Percentiles rank a stretch among this genome's conserved stretches.
Conservation (phyloP, 2,113 vertebrate genomes). For the Gobius niger region DNA sequence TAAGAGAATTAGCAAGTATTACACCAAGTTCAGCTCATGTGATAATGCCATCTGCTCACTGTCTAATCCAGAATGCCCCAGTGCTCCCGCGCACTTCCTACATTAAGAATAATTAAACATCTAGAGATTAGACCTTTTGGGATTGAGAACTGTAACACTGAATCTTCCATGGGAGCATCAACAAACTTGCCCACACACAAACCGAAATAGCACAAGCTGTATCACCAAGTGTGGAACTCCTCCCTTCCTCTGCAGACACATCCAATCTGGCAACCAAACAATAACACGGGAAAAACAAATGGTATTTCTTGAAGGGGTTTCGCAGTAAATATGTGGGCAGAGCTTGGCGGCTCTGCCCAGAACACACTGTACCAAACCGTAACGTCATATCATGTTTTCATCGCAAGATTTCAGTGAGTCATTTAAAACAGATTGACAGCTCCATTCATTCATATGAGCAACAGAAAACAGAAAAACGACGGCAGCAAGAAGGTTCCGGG, state of each 20-base stretch:
- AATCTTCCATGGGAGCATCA: conserved; percentile 54
- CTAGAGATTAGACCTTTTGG: conserved; percentile 29
- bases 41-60: conserved; percentile 11
- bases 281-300: not conserved
- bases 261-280: conserved; percentile 44
- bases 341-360: conserved; percentile 9
- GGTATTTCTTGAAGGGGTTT: conserved; percentile 29
- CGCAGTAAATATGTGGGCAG: conserved; percentile 23
- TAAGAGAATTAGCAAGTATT: not conserved
- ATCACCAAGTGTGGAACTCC: conserved; percentile 59
- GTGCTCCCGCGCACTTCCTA: conserved; percentile 31
- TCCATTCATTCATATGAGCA: too few species aligned
- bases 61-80: not conserved
- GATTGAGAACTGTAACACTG: conserved; percentile 31
- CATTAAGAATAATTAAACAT: conserved; percentile 38
- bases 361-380: conserved; percentile 31
- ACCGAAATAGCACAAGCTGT: conserved; percentile 56
- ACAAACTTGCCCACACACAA: conserved; percentile 62
- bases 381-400: conserved; percentile 8
- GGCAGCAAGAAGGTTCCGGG: too few species aligned
- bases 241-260: conserved; percentile 35
- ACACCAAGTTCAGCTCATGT: not conserved
- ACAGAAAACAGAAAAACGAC: too few species aligned
- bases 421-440: not conserved
- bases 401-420: not conserved